These are phyloP conservation scores for Trachelus tabidus DNA, from an alignment of 2,888 invertebrate genomes.

Conservation along the genomic window DNA sequence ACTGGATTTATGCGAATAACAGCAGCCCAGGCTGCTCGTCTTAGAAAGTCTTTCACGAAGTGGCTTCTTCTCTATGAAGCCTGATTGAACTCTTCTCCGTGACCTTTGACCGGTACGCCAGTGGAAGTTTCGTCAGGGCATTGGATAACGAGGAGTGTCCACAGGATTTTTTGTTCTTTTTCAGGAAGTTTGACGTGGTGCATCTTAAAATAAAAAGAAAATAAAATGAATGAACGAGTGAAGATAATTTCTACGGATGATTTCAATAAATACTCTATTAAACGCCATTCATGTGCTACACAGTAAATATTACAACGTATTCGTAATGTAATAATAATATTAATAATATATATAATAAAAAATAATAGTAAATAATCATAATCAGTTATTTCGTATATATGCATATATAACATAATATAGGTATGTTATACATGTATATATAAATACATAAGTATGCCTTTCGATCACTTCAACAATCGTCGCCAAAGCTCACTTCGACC, in stretches of 20 bases:
- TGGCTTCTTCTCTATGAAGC: background rate
- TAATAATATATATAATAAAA: conserved; percentile 34
- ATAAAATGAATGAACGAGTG: too few relatives aligned
- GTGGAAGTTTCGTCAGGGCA: background rate
- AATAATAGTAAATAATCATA: conserved; percentile 32
- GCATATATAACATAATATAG: too few relatives aligned
- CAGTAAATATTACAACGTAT: conserved; percentile 50
- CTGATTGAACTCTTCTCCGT: background rate
- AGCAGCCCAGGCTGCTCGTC: background rate
- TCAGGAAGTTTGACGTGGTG: background rate
- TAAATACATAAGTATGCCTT: conserved; percentile 10
- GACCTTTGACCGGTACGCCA: conserved; percentile 3
- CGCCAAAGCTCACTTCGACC: background rate
- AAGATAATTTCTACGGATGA: conserved; percentile 21
- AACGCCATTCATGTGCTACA: conserved; percentile 47
- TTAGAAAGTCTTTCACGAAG: background rate
- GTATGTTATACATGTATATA: background rate
- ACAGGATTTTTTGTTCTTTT: too few relatives aligned
- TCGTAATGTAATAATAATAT: conserved; percentile 33
- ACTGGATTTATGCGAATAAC: conserved; percentile 8
- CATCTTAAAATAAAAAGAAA: background rate
- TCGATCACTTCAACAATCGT: background rate
- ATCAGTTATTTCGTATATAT: conserved; percentile 18
- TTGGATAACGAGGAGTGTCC: too few relatives aligned
- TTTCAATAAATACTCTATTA: conserved; percentile 54